These are phyloP conservation scores for Drosophila diplacantha DNA, from an alignment of 2,888 invertebrate genomes.

Conservation along the genomic window DNA sequence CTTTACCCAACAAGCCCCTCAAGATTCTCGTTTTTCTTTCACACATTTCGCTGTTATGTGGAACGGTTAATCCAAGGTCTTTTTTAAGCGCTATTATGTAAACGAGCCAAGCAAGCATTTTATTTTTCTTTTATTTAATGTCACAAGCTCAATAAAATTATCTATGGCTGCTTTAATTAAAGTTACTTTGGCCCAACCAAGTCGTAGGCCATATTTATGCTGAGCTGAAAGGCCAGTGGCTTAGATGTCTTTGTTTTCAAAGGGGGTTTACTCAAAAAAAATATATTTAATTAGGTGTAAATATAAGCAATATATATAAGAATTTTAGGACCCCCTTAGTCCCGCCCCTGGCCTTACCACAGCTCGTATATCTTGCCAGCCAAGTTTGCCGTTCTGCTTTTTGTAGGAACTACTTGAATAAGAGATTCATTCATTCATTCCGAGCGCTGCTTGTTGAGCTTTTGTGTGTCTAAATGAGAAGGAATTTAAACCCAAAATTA, in stretches of 20 bases:
- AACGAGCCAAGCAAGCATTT: conserved; percentile 22
- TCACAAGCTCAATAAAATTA: conserved; percentile 47
- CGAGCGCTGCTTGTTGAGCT: conserved; percentile 9
- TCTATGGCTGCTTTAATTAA: conserved; percentile 49
- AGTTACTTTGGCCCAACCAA: conserved; percentile 18
- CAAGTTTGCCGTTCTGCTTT: conserved; percentile 27
- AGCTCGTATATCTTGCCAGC: conserved; percentile 41
- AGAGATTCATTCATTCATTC: conserved; percentile 52
- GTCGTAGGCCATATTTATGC: conserved; percentile 19
- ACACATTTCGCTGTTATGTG: conserved; percentile 16
- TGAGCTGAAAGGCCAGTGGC: conserved; percentile 14
- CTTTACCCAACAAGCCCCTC: neutral
- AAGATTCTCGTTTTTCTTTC: conserved; percentile 24
- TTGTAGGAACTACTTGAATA: conserved; percentile 28
- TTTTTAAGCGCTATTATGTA: conserved; percentile 31
- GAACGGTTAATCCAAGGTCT: conserved; percentile 25
- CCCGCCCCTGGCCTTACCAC: neutral
- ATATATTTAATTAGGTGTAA: neutral
- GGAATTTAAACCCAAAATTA: conserved; percentile 38
- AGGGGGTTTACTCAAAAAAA: neutral
- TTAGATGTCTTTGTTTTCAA: neutral
- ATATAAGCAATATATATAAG: neutral
- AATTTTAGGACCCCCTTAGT: neutral
- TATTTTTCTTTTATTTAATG: conserved; percentile 37
- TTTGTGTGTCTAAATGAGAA: conserved; percentile 27